phyloP scores from a whole-genome alignment of 2,113 vertebrate species.

The Sakesphorus luctuosus region DNA sequence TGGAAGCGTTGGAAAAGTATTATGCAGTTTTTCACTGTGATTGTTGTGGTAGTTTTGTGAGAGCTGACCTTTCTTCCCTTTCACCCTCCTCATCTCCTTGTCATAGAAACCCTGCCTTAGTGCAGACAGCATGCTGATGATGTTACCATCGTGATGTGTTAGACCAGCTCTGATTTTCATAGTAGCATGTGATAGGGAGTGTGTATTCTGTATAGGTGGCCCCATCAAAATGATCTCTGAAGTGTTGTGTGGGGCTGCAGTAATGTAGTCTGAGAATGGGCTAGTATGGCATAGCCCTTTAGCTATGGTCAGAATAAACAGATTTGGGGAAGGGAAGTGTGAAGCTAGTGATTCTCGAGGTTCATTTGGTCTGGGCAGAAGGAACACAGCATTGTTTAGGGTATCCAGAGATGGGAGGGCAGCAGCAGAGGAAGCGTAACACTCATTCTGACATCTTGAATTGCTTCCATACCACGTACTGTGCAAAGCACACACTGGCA shows the following conservation, averaged over 20 bases:
- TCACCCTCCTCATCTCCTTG: background rate
- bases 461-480: background rate
- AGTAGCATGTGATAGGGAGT: background rate
- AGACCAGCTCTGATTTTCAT: background rate
- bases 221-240: background rate
- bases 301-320: background rate
- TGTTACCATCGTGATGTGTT: background rate
- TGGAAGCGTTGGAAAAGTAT: background rate
- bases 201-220: background rate
- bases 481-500: background rate
- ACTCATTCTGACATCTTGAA: background rate
- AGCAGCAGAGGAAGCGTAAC: background rate
- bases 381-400: accelerated
- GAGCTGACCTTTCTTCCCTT: background rate
- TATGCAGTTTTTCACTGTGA: background rate
- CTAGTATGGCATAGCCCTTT: background rate
- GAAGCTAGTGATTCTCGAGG: background rate
- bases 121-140: background rate
- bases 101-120: background rate
- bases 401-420: background rate
- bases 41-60: background rate
- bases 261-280: too few relatives aligned
- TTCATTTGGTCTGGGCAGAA: background rate
- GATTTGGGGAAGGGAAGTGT: background rate
- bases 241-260: background rate